Evolutionary conservation across 2,113 vertebrate species (phyloP).

Genomic region (Colistium nudipinnis): DNA sequence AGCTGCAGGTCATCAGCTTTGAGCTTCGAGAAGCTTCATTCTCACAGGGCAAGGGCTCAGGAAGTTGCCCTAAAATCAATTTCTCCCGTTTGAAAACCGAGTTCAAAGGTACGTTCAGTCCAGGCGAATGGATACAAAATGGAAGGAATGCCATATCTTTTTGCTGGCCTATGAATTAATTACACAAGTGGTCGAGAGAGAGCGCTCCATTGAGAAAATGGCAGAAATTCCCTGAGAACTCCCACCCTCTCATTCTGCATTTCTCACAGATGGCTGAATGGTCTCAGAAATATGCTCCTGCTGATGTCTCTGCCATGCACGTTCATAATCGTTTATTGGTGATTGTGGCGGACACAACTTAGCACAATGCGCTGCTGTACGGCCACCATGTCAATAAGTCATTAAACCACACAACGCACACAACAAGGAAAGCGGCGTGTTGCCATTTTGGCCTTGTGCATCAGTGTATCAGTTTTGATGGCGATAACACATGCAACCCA

Average conservation of each 20-base stretch:
- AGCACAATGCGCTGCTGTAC: background rate
- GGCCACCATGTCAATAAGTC: constrained; percentile 36
- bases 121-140: constrained; percentile 1
- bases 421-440: constrained; percentile 36
- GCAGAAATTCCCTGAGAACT: constrained; percentile 29
- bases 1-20: constrained; percentile 1
- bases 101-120: background rate
- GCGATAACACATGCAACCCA: constrained; percentile 40
- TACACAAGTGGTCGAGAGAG: constrained; percentile 1
- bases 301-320: constrained; percentile 32
- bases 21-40: background rate
- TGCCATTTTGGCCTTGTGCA: constrained; percentile 26
- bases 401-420: constrained; percentile 38
- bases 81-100: background rate
- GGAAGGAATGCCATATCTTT: constrained; percentile 11
- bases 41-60: background rate
- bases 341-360: constrained; percentile 15
- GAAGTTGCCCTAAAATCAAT: constrained; percentile 1
- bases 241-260: constrained; percentile 22
- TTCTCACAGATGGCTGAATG: constrained; percentile 51
- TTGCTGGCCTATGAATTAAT: constrained; percentile 8
- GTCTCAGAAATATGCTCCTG: constrained; percentile 30
- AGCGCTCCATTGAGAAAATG: constrained; percentile 5
- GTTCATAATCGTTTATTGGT: constrained; percentile 34
- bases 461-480: constrained; percentile 30